A percentile compares a stretch with the other conserved stretches of the same genome.
Conservation (phyloP, 2,888 invertebrate species). For the Plutella xylostella region DNA sequence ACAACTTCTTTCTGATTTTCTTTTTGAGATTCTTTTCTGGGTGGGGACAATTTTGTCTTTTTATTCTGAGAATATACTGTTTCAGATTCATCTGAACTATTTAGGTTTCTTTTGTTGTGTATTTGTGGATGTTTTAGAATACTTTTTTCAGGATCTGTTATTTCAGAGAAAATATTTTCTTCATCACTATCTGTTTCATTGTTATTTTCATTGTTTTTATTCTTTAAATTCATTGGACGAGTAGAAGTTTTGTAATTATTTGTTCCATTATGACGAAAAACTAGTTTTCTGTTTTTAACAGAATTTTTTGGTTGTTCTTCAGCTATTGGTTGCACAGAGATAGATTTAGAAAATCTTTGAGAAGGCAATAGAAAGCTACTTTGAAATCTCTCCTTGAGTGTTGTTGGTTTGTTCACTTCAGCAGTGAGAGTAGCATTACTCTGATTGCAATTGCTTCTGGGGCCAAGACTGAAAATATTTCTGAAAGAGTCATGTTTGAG, state of each 20-base stretch:
- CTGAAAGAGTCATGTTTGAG: constrained; percentile 28
- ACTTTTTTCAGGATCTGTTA: neutral
- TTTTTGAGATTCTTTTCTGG: neutral
- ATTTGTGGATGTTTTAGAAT: constrained; percentile 4
- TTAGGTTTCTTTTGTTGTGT: neutral
- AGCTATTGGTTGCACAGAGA: constrained; percentile 25
- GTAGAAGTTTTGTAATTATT: no score
- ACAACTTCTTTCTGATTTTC: neutral
- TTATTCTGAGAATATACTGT: neutral
- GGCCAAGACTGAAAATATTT: constrained; percentile 23
- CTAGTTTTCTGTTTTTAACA: constrained; percentile 14
- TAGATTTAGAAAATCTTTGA: constrained; percentile 39
- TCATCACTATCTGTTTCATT: neutral
- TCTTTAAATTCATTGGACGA: neutral
- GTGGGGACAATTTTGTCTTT: constrained; percentile 1
- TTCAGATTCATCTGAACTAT: neutral
- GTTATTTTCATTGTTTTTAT: neutral
- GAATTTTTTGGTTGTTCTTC: constrained; percentile 18
- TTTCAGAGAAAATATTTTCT: neutral
- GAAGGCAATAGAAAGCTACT: constrained; percentile 37
- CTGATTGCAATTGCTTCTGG: neutral
- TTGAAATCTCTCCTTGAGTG: constrained; percentile 36
- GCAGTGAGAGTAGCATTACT: constrained; percentile 1
- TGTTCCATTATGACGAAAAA: constrained; percentile 6
- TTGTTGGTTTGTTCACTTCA: constrained; percentile 17